These are phyloP conservation scores for Venustaconcha ellipsiformis DNA, from an alignment of 1,140 invertebrate species.

Conservation along the genomic window DNA sequence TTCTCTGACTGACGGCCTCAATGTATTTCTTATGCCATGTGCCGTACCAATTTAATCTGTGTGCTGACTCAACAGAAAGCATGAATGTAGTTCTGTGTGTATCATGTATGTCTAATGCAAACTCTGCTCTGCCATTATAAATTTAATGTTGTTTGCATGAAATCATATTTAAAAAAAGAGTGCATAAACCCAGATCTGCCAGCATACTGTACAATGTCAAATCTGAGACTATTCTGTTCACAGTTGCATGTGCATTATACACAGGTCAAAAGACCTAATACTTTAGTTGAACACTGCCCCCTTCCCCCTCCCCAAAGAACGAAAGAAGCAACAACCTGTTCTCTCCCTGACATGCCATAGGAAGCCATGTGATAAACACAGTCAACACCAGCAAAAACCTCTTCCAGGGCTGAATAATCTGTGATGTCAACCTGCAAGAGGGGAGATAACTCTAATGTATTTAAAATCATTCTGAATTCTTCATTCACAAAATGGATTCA, in stretches of 20 bases:
- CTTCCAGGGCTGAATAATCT: conserved; percentile 34
- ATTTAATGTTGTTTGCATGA: too few species aligned
- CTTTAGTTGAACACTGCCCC: not conserved
- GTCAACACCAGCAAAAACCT: conserved; percentile 55
- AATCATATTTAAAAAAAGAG: not conserved
- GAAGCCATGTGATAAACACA: conserved; percentile 70
- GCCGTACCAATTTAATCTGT: too few species aligned
- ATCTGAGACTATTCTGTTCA: not conserved
- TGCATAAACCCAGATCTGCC: not conserved
- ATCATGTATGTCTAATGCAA: not conserved
- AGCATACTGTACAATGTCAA: not conserved
- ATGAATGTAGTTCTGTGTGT: not conserved
- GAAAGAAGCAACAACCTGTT: conserved; percentile 58
- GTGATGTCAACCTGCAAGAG: conserved; percentile 59
- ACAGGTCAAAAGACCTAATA: too few species aligned
- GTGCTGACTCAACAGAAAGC: too few species aligned
- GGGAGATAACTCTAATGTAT: not conserved
- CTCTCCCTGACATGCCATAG: conserved; percentile 70
- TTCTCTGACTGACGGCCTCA: too few species aligned
- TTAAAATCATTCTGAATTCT: not conserved
- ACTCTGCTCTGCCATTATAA: too few species aligned
- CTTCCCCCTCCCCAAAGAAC: conserved; percentile 3
- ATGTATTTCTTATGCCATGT: too few species aligned
- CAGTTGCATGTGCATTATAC: not conserved
- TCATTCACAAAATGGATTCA: not conserved